Evolutionary conservation across 2,113 vertebrate genomes (phyloP).

Genomic region (Cephalophus harveyi): DNA sequence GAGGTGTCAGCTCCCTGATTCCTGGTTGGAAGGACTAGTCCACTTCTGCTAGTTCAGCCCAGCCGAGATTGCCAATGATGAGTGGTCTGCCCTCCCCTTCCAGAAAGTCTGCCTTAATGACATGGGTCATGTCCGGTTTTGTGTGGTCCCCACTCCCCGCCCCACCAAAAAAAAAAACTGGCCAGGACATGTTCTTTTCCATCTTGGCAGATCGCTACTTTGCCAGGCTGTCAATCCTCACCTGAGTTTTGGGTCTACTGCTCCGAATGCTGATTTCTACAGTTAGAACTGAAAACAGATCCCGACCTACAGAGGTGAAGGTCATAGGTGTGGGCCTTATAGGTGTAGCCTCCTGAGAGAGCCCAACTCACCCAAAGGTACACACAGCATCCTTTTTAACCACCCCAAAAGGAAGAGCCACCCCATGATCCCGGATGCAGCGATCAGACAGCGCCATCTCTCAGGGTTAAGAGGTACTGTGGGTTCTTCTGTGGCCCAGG

Average conservation of each 20-base stretch:
- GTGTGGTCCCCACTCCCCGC: not conserved
- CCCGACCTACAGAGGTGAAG: not conserved
- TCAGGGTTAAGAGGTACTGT: slow-evolving; percentile 60
- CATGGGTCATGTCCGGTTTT: not conserved
- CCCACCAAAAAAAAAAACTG: not conserved
- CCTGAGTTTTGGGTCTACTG: not conserved
- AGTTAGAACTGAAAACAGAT: slow-evolving; percentile 8
- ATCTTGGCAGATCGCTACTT: not conserved
- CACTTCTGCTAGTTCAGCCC: not conserved
- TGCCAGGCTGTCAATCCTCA: not conserved
- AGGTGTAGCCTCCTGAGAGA: not conserved
- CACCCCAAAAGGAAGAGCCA: not conserved
- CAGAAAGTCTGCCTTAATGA: not conserved
- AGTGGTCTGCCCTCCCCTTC: not conserved
- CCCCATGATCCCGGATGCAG: not conserved
- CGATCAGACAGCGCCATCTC: slow-evolving; percentile 10
- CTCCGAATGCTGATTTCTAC: not conserved
- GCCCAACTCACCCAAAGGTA: not conserved
- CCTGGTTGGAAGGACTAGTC: not conserved
- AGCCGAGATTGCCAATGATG: not conserved
- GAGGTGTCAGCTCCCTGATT: not conserved
- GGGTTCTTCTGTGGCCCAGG: slow-evolving; percentile 77
- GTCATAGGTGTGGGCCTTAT: not conserved
- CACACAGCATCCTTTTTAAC: not conserved
- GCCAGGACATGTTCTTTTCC: not conserved